Evolutionary conservation across 2,888 invertebrate species (phyloP).

Genomic region (Acanthoscelides obtectus): DNA sequence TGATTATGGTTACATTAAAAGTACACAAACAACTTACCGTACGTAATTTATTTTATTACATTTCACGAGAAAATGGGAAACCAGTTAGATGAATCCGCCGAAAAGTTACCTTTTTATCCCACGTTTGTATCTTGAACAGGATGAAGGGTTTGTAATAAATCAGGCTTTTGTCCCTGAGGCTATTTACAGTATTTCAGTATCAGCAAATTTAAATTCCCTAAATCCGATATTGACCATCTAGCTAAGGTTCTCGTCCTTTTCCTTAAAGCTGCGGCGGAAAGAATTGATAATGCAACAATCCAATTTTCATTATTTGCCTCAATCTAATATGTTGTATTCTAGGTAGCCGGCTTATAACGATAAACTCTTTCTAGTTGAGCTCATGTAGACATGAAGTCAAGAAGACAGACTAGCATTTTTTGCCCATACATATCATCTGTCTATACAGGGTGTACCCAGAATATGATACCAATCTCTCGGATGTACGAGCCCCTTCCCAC

Average conservation of each 20-base stretch:
- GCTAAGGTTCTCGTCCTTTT: conserved; percentile 37
- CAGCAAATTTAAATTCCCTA: conserved; percentile 45
- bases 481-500: too few species aligned
- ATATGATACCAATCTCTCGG: too few species aligned
- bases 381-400: too few species aligned
- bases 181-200: conserved; percentile 43
- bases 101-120: background rate
- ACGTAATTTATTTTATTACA: background rate
- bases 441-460: too few species aligned
- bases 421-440: too few species aligned
- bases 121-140: background rate
- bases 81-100: background rate
- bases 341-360: too few species aligned
- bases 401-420: too few species aligned
- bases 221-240: conserved; percentile 44
- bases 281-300: conserved; percentile 35
- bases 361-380: too few species aligned
- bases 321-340: conserved; percentile 27
- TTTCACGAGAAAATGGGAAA: background rate
- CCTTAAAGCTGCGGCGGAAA: conserved; percentile 34
- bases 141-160: conserved; percentile 9
- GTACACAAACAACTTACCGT: background rate
- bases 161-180: conserved; percentile 15
- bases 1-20: too few species aligned
- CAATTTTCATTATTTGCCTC: conserved; percentile 34